Evolutionary conservation across 1,140 invertebrate genomes (phyloP).

Genomic region (Leptestheria dahalacensis): DNA sequence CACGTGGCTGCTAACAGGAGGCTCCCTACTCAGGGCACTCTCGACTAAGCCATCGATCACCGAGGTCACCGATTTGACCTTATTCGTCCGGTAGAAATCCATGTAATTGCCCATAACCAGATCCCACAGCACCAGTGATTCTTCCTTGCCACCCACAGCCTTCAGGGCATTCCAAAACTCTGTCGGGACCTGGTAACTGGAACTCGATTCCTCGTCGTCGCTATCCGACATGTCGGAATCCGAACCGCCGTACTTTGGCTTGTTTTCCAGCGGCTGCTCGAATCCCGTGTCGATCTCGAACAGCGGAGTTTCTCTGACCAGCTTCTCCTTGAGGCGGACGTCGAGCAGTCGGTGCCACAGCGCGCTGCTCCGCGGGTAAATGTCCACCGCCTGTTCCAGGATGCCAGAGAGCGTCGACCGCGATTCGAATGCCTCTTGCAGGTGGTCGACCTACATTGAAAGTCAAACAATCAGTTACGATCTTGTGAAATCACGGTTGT

Average conservation of each 20-base stretch:
- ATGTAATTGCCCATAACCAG: slow-evolving; percentile 31
- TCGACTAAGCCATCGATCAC: slow-evolving; percentile 32
- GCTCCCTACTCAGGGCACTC: slow-evolving; percentile 27
- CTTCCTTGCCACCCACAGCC: slow-evolving; percentile 24
- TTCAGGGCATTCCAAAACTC: slow-evolving; percentile 28
- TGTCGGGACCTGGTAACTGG: slow-evolving; percentile 14
- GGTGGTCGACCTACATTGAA: neutral
- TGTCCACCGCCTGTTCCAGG: neutral
- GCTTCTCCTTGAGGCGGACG: neutral
- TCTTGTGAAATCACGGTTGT: neutral
- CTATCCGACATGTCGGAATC: slow-evolving; percentile 16
- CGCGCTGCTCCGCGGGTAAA: neutral
- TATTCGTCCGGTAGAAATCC: neutral
- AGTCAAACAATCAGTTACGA: neutral
- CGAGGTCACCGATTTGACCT: neutral
- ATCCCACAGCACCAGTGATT: slow-evolving; percentile 33
- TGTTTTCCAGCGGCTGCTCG: slow-evolving; percentile 10
- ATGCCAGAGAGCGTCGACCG: neutral
- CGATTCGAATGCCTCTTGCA: neutral
- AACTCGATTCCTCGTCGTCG: slow-evolving; percentile 15
- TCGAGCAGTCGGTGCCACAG: neutral
- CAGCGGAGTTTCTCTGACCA: slow-evolving; percentile 1
- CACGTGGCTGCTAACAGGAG: slow-evolving; percentile 27
- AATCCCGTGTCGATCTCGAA: slow-evolving; percentile 15
- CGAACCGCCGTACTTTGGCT: neutral